Base-by-base conservation (phyloP, 2,113 vertebrate genomes). In the Eulacestoma nigropectus region DNA sequence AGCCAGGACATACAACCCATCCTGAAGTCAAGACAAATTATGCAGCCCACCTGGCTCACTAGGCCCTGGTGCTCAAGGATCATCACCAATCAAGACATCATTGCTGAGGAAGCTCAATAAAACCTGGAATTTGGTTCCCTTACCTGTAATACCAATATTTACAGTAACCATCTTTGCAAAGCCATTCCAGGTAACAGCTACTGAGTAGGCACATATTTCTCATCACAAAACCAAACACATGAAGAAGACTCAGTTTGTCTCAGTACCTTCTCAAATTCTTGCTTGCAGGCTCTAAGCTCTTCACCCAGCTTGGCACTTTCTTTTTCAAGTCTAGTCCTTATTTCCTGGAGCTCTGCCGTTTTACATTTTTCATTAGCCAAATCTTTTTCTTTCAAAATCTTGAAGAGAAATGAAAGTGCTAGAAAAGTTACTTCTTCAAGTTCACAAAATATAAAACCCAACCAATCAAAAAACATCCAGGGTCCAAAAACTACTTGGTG, bases 261-360 rank as follows among this genome's bases (percentile, higher is more conserved):
- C 78, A 91, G 90, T 88, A 99, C 99, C 98, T 99, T 99, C 86
- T 99, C 96, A 52, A 96, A 98, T 95, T 98, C 99, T 93, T 98
- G 99, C 20, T 95, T 98, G 63, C 98, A 94, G 17, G 94, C 89
- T 94, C 98, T 99, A 69, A 99, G 96, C 75, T 99, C 99, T 89
- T 98, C 98, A 33, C 69, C 97, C 78, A 99, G 93, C 37, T 97
- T 99, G 67, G 68, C 80, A 74, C 97, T 97, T 78, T 98, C 98
- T 96, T 98, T 98, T 93, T 99, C 99, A 96, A 99, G 97, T 73
- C 95, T 97, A 78, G 23, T 97, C 82, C 98, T 99, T 91, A 98
- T 92, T 96, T 98, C 98, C 89, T 97, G 98, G 73, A 99, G 96
- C 90, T 99, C 99, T 81, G 98, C 97, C 25, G 97, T 96, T 96